These are phyloP conservation scores for pig (Sus scrofa) DNA, from an alignment of 2,113 vertebrate genomes.

Conservation along the genomic window T2T-Sscrofa CM000817.6:43681501-43682000, in stretches of 20 bases:
- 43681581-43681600: conserved; percentile 77
- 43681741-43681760: not conserved
- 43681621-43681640: conserved; percentile 83
- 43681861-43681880: conserved; percentile 9
- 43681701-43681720: conserved; percentile 97
- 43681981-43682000: not conserved
- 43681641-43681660: conserved; percentile 84
- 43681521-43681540: conserved; percentile 81
- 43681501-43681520: conserved; percentile 69
- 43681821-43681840: not conserved
- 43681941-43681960: not conserved
- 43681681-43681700: conserved; percentile 96
- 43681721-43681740: conserved; percentile 89
- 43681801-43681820: not conserved
- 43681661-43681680: conserved; percentile 81
- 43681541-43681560: conserved; percentile 64
- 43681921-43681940: not conserved
- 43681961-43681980: not conserved
- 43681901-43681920: no score
- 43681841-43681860: not conserved
- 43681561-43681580: conserved; percentile 65
- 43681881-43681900: not conserved
- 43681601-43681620: conserved; percentile 81
- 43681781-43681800: not conserved
- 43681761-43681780: not conserved